Conservation (phyloP, 2,888 invertebrate species). For the Aelia acuminata region DNA sequence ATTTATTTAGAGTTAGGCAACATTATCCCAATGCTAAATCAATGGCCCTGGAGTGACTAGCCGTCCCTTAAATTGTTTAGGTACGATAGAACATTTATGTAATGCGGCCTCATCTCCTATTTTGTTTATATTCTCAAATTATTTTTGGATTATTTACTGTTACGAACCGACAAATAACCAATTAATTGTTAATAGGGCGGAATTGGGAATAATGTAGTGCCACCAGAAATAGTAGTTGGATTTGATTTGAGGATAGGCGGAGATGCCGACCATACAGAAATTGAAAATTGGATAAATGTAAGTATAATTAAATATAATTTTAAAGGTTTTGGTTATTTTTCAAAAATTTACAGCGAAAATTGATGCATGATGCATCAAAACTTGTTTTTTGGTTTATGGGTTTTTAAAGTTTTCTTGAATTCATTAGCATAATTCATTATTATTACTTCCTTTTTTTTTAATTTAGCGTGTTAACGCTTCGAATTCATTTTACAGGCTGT, state of each 20-base stretch:
- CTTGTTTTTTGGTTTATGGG: neutral
- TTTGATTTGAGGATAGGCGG: constrained; percentile 83
- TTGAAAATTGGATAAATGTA: constrained; percentile 75
- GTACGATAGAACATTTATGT: too few relatives aligned
- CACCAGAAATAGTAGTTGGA: constrained; percentile 81
- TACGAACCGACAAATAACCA: too few relatives aligned
- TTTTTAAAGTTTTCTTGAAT: neutral
- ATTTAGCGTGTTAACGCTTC: neutral
- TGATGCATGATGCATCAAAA: neutral
- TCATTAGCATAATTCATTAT: neutral
- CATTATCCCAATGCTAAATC: too few relatives aligned
- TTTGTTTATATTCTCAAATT: too few relatives aligned
- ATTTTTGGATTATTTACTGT: too few relatives aligned
- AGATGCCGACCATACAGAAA: constrained; percentile 75
- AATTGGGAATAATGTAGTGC: constrained; percentile 91
- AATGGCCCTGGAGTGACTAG: too few relatives aligned
- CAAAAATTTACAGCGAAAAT: neutral
- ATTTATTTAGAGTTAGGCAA: too few relatives aligned
- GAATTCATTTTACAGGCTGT: constrained; percentile 59
- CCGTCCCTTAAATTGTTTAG: too few relatives aligned
- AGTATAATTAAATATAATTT: neutral
- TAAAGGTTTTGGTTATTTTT: neutral
- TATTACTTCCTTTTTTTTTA: too few relatives aligned
- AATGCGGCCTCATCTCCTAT: too few relatives aligned
- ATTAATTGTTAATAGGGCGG: constrained; percentile 77